A percentile compares a stretch with the other conserved stretches of the same genome.
phyloP scores from a whole-genome alignment of 2,888 invertebrate species.

The Archips crataeganus region DNA sequence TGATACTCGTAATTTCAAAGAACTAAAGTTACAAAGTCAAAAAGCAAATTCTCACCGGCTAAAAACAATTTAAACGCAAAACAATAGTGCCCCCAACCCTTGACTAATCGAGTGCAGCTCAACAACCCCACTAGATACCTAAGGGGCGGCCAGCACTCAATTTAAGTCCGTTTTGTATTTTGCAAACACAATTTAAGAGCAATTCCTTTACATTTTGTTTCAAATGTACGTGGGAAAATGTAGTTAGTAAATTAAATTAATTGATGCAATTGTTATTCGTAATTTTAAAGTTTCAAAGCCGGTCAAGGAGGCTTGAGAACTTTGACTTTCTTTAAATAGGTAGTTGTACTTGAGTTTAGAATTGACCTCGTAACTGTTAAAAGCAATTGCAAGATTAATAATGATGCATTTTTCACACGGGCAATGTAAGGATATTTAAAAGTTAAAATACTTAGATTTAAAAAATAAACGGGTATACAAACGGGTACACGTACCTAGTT shows the following conservation, averaged over 20 bases:
- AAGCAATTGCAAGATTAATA: background rate
- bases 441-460: too few relatives aligned
- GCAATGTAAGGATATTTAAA: background rate
- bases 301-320: background rate
- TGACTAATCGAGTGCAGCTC: conserved; percentile 17
- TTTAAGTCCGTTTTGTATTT: conserved; percentile 82
- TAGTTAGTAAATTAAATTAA: conserved; percentile 22
- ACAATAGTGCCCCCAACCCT: conserved; percentile 10
- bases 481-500: too few relatives aligned
- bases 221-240: conserved; percentile 68
- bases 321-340: background rate
- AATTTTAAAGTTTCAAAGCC: background rate
- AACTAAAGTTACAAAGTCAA: conserved; percentile 17
- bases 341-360: background rate
- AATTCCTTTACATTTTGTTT: conserved; percentile 65
- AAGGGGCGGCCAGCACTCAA: conserved; percentile 65
- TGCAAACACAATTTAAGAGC: conserved; percentile 69
- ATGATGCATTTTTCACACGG: background rate
- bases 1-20: background rate
- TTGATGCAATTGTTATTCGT: background rate
- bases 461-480: too few relatives aligned
- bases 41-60: conserved; percentile 13
- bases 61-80: conserved; percentile 10
- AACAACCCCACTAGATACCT: conserved; percentile 56
- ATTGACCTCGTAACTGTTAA: conserved; percentile 3